Percentiles rank a stretch among this genome's conserved stretches.
phyloP scores from a whole-genome alignment of 1,140 invertebrate species.

The Magallana gigas region DNA sequence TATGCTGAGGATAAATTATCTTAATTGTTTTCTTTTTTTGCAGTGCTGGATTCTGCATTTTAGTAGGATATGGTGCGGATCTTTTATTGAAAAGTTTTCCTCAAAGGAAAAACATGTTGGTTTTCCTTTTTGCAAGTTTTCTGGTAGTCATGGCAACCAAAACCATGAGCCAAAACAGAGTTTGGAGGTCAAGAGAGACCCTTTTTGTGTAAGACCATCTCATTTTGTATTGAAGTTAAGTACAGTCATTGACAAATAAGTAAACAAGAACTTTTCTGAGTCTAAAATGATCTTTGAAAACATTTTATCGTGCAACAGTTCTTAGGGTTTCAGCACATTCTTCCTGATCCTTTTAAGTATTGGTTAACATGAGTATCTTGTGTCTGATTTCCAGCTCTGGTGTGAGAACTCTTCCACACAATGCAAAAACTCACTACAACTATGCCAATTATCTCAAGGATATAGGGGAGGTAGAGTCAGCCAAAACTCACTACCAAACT shows the following conservation, averaged over 20 bases:
- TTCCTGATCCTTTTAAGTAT: too few relatives aligned
- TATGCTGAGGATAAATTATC: too few relatives aligned
- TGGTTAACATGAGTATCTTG: too few relatives aligned
- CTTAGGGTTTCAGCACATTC: too few relatives aligned
- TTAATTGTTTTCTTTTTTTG: constrained; percentile 41
- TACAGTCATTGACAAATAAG: too few relatives aligned
- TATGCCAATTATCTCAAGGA: constrained; percentile 93
- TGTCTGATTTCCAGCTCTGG: constrained; percentile 78
- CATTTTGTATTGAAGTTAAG: too few relatives aligned
- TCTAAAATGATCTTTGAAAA: too few relatives aligned
- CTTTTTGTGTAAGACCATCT: constrained; percentile 74
- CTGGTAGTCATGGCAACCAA: constrained; percentile 82
- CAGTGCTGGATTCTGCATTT: constrained; percentile 96
- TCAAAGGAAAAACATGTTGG: neutral
- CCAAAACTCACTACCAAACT: constrained; percentile 88
- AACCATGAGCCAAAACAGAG: constrained; percentile 86
- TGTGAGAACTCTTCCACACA: constrained; percentile 88
- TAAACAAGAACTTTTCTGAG: too few relatives aligned
- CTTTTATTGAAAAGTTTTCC: constrained; percentile 80
- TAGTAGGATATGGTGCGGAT: constrained; percentile 83
- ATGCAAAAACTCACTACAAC: constrained; percentile 95
- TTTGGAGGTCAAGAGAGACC: constrained; percentile 89
- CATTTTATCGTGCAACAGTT: too few relatives aligned
- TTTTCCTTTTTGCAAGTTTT: neutral
- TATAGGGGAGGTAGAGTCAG: constrained; percentile 84